A percentile compares a stretch with the other conserved stretches of the same genome.
Evolutionary conservation across 2,797 vertebrate genomes (phyloP).

Genomic region (Nasua narica): DNA sequence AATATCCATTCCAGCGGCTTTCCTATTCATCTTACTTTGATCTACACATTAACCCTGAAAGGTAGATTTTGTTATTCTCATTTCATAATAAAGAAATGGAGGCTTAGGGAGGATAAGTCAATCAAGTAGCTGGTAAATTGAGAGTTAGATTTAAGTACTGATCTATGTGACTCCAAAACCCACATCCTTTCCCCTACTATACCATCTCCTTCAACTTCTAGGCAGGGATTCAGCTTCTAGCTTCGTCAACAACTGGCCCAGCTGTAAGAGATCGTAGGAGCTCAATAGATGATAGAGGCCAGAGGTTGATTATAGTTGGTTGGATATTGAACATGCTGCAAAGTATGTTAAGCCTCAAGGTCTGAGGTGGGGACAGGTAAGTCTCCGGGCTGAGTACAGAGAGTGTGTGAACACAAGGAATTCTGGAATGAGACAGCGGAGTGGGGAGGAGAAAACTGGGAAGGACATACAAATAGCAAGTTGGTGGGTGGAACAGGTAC

Average conservation of each 20-base stretch:
- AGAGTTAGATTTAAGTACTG: neutral
- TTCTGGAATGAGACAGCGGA: neutral
- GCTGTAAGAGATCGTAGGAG: neutral
- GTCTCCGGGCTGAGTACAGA: neutral
- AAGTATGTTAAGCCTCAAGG: neutral
- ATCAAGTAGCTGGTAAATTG: neutral
- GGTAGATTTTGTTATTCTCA: neutral
- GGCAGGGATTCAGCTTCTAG: neutral
- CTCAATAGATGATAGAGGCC: neutral
- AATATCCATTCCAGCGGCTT: neutral
- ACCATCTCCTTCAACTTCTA: neutral
- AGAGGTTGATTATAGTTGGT: neutral
- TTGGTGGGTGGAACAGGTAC: too few species aligned
- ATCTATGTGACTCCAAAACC: neutral
- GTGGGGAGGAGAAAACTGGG: neutral
- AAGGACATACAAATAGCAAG: neutral
- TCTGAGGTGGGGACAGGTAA: neutral
- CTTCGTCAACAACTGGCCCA: neutral
- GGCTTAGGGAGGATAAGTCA: neutral
- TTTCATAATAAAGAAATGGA: neutral
- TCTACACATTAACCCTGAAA: neutral
- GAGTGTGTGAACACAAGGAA: neutral
- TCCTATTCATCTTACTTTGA: neutral
- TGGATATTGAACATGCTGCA: neutral
- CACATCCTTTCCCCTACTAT: neutral